Percentiles rank a stretch among this genome's conserved stretches.
These are phyloP conservation scores for Anseranas semipalmata DNA, from an alignment of 2,113 vertebrate species.

Conservation along the genomic window DNA sequence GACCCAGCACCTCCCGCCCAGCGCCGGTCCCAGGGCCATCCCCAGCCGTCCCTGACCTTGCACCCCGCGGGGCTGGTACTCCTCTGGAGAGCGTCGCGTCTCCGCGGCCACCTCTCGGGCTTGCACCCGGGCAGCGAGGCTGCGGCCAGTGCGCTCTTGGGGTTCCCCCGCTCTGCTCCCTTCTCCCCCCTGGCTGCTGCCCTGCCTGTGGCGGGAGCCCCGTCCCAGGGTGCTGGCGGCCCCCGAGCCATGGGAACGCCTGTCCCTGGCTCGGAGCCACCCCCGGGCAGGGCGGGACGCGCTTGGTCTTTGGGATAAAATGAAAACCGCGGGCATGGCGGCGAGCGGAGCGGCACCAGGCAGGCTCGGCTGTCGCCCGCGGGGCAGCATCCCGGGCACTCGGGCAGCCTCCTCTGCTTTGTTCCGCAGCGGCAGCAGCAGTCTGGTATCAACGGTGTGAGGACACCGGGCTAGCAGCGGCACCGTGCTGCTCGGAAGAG, in stretches of 20 bases:
- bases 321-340: rapidly evolving
- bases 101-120: not conserved
- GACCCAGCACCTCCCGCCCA: not conserved
- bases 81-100: rapidly evolving
- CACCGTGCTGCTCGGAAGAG: conserved; percentile 76
- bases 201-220: not conserved
- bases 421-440: conserved; percentile 92
- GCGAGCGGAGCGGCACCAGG: rapidly evolving
- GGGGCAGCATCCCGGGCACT: not conserved
- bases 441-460: conserved; percentile 99
- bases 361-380: not conserved
- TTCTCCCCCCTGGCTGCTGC: too few species aligned
- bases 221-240: not conserved
- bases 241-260: not conserved
- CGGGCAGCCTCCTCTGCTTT: conserved; percentile 86
- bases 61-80: not conserved
- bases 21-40: not conserved
- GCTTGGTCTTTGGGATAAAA: rapidly evolving
- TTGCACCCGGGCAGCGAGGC: rapidly evolving
- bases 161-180: rapidly evolving
- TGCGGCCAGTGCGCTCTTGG: rapidly evolving
- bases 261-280: not conserved
- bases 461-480: conserved; percentile 78
- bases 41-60: not conserved
- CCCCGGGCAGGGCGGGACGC: too few species aligned